Evolutionary conservation across 2,113 vertebrate genomes (phyloP).

Genomic region (Anhinga rufa): DNA sequence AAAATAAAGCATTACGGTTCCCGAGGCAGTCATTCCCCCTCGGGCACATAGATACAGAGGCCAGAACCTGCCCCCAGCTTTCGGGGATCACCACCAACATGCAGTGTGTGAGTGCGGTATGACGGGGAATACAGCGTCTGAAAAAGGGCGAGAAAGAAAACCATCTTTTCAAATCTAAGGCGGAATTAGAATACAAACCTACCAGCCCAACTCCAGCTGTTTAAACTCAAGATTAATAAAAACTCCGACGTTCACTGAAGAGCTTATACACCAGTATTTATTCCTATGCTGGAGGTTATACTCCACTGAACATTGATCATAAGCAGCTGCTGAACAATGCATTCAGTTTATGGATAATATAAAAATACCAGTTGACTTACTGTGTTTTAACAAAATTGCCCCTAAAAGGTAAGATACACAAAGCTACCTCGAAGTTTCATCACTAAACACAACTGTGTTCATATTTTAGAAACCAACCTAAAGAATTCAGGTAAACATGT

Average conservation of each 20-base stretch:
- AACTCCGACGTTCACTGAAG: neutral
- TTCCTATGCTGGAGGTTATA: neutral
- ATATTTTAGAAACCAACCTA: neutral
- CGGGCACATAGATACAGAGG: rapidly evolving
- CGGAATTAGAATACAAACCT: neutral
- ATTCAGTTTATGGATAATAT: neutral
- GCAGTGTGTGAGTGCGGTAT: rapidly evolving
- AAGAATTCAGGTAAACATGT: neutral
- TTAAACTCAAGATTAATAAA: neutral
- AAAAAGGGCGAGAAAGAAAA: neutral
- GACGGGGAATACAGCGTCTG: neutral
- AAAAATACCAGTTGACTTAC: neutral
- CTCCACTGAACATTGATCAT: neutral
- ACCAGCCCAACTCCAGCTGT: neutral
- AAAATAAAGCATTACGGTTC: neutral
- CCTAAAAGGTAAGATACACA: neutral
- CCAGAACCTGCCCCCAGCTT: neutral
- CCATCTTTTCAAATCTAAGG: neutral
- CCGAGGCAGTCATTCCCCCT: neutral
- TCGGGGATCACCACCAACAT: neutral
- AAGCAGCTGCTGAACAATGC: neutral
- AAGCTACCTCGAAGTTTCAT: neutral
- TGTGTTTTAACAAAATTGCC: neutral
- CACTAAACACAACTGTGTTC: neutral
- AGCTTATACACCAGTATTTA: neutral